Percentiles rank a stretch among this genome's conserved stretches.
Conservation (phyloP, 2,113 vertebrate genomes). For the Stomatorhinus ivindoensis region DNA sequence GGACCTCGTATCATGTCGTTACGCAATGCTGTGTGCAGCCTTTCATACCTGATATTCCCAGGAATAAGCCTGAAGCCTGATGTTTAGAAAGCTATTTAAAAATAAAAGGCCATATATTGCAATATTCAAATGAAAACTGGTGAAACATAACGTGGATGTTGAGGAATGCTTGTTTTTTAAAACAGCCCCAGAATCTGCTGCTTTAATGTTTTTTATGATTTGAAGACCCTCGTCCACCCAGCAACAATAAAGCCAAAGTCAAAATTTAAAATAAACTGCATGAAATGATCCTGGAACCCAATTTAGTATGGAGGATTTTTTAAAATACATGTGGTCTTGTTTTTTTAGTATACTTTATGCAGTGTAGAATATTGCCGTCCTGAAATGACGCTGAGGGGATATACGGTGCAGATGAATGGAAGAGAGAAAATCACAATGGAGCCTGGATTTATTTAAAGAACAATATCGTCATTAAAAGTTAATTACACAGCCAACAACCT, state of each 20-base stretch:
- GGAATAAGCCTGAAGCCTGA: not conserved
- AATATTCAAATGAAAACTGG: not conserved
- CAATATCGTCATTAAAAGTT: not conserved
- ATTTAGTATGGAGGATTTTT: not conserved
- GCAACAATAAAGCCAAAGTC: not conserved
- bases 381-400: not conserved
- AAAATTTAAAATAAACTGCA: not conserved
- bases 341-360: not conserved
- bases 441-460: constrained; percentile 10
- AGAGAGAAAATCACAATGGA: not conserved
- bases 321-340: not conserved
- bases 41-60: not conserved
- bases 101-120: not conserved
- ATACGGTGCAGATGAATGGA: not conserved
- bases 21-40: not conserved
- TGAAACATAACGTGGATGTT: not conserved
- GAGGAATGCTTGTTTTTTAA: not conserved
- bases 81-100: not conserved
- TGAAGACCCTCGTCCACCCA: not conserved
- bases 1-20: not conserved
- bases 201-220: not conserved
- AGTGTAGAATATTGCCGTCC: not conserved
- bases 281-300: not conserved
- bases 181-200: not conserved
- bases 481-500: constrained; percentile 4